Base-by-base conservation (phyloP, 2,888 invertebrate genomes). In the Meteorus cinctellus region DNA sequence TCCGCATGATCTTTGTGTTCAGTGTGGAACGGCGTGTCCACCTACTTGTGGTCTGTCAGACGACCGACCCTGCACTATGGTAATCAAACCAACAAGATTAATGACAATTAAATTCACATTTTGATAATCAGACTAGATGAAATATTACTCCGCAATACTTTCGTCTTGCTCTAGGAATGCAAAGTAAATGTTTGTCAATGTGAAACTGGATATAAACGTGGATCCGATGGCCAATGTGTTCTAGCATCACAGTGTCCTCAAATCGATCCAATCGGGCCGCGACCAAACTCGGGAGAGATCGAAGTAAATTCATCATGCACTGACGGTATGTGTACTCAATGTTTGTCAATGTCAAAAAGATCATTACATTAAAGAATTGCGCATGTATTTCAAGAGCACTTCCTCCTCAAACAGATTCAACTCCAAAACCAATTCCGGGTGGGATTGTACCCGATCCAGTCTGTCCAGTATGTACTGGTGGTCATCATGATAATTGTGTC, bases 241-340 rank as follows among this genome's bases (percentile, higher is more conserved):
- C n/a, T 5, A 1, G n/a, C 4, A 5, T 12, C 2, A 2, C 41
- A 48, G n/a, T 48, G 48, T 48, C 48, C 48, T n/a, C 16, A n/a
- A n/a, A 48, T 41, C 12, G 41, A 41, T 12, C 41, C 41, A 4
- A 41, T 12, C 34, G 3, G 4, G 6, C 34, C 34, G 4, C 3
- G 34, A 41, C 41, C 41, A 41, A 10, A 41, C 41, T 41, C 8
- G 5, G 41, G 10, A 41, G 41, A 41, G 41, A 41, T 34, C 6
- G 34, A 34, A 34, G 34, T 34, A n/a, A n/a, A n/a, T n/a, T n/a
- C n/a, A n/a, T n/a, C 12, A n/a, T 67, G 67, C 27, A n/a, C 67
- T 16, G 31, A n/a, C n/a, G n/a, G n/a, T n/a, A n/a, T 48, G 1
- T 68, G 68, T n/a, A 51, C 29, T 1, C 0, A 41, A 41, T 41